Evolutionary conservation across 2,113 vertebrate species (phyloP).

Genomic region (Peromyscus polionotus): DNA sequence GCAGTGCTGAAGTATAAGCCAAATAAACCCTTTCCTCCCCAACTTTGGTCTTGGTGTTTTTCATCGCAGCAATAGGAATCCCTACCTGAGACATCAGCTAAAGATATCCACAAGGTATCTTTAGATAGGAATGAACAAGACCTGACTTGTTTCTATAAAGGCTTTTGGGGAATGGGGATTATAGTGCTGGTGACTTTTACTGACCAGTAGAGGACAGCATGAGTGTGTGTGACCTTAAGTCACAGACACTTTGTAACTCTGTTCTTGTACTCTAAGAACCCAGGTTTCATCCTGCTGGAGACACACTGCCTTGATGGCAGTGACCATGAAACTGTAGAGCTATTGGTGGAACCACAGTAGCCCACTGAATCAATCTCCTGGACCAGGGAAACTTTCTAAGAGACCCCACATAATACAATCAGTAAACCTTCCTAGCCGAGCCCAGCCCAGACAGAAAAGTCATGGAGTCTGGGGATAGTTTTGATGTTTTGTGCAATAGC

Average conservation of each 20-base stretch:
- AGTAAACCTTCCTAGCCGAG: background rate
- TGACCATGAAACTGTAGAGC: background rate
- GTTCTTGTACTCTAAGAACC: background rate
- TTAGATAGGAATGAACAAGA: background rate
- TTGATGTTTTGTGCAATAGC: background rate
- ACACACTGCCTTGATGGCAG: background rate
- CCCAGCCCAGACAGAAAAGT: background rate
- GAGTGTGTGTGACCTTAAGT: background rate
- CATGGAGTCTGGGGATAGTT: background rate
- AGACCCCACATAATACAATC: no score
- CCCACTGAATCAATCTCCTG: no score
- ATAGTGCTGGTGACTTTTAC: background rate
- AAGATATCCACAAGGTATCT: background rate
- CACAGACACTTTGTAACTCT: background rate
- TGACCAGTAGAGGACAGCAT: background rate
- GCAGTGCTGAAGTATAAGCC: background rate
- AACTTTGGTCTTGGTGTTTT: background rate
- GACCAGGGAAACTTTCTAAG: background rate
- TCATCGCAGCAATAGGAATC: background rate
- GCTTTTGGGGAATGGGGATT: background rate
- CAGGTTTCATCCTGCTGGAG: background rate
- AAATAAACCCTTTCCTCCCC: background rate
- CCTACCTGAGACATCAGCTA: background rate
- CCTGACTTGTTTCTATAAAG: background rate
- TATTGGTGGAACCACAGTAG: background rate